Evolutionary conservation across 2,113 vertebrate genomes (phyloP).

Genomic region (Cryptotis parvus): DNA sequence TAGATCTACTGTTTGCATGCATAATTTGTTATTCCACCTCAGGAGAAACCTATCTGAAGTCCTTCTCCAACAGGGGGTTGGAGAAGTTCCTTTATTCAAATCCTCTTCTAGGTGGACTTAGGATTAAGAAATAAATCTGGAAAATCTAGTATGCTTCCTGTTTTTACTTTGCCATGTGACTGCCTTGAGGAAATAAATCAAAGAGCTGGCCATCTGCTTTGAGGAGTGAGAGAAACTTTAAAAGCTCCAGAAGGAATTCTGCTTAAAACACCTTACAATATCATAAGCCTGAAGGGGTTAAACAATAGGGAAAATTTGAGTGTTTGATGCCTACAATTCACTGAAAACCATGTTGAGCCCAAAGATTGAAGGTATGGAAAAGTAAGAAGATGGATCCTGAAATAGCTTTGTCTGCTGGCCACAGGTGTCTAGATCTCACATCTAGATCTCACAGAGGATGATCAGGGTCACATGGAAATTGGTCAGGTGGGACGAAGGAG

Average conservation of each 20-base stretch:
- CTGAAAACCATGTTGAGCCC: neutral
- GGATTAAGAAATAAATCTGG: conserved; percentile 7
- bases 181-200: conserved; percentile 33
- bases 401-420: neutral
- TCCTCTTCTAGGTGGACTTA: neutral
- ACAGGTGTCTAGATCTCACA: neutral
- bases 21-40: neutral
- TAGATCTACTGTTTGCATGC: neutral
- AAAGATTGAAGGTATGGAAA: neutral
- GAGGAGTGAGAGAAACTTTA: neutral
- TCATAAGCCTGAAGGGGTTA: too few relatives aligned
- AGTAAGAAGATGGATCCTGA: neutral
- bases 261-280: neutral
- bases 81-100: neutral
- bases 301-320: neutral
- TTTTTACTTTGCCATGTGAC: neutral
- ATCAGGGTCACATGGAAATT: neutral
- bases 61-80: neutral
- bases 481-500: neutral
- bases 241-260: neutral
- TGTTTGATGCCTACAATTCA: neutral
- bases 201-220: conserved; percentile 36
- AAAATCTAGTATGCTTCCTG: neutral
- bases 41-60: neutral
- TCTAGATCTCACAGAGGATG: neutral